Base-by-base conservation (phyloP, 2,888 invertebrate species). In the Operophtera brumata region DNA sequence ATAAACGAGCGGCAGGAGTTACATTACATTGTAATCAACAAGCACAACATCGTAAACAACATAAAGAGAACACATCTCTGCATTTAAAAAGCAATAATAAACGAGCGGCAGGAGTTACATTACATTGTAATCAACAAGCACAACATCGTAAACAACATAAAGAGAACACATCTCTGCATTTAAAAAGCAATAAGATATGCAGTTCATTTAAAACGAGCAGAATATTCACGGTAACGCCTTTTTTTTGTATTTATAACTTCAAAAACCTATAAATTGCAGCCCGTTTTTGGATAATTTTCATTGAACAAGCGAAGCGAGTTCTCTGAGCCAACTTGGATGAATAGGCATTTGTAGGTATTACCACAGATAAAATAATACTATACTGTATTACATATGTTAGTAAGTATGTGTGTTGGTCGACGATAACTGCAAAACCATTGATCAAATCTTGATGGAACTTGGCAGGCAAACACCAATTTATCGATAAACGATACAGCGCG, bases 141-240 rank as follows among this genome's bases (percentile, higher is more conserved):
- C 36, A 42, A 9, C 34, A 40, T 47, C 28, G 12, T 39, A 47
- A 37, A 46, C 13, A 39, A 9, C 25, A 28, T 26, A 49, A 49
- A n/a, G 30, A 37, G 13, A 10, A 37, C 12, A 39, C 10, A 43
- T 51, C 39, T 40, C 39, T 40, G 26, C 45, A 45, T 44, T 39
- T 25, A 25, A 50, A 48, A 41, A 35, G 47, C 13, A 48, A 41
- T 48, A 48, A 34, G 20, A 43, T 30, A 20, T 44, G 39, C 10
- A 32, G 13, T 13, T 49, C 42, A 35, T 26, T 13, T 47, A 30
- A 39, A 30, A 39, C 13, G 25, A 35, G 47, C 25, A n/a, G 32
- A 35, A 48, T 41, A 25, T 41, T 35, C n/a, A 5, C n/a, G 35
- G 26, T 11, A 36, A 5, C 6, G 9, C 9, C 2, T 26, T 4